Evolutionary conservation across 2,888 invertebrate species (phyloP), one percentile per base, ranked within the genome.

Genomic region (Monoplex corrugatus): DNA sequence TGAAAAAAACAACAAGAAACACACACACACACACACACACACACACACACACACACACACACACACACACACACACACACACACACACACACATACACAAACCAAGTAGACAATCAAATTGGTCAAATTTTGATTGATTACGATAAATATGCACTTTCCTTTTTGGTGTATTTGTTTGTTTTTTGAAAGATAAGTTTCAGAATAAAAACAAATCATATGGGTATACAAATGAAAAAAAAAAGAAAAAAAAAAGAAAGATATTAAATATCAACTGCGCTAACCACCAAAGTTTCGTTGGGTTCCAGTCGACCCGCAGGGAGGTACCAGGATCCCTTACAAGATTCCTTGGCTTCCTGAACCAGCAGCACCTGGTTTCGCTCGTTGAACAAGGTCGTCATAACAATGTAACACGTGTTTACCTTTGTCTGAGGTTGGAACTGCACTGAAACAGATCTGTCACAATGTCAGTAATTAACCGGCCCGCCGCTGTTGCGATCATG

Each of bases 331-430:
- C 99, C 99, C 88, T 98, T 98, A 96, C 99, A 99, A 89, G 98
- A 98, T 95, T 98, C 97, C 96, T 99, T 99, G 0, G 99, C 99
- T 96, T 99, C 99, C 96, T 99, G 99, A 97, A 99, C 99, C 98
- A 99, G 98, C 88, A 99, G 97, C 57, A 99, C 97, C 96, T 99
- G 98, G 95, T 98, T 97, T 63, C 97, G 96, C 86, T 98, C 98
- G 96, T 99, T 98, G 93, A 99, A 96, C 91, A 98, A 96, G 88
- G 99, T 98, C 94, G 98, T 98, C 91, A 98, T 98, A 38, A 98
- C 99, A 93, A 99, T 98, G 95, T 98, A 99, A 87, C 98, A 98
- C 90, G 99, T 98, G 89, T 98, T 98, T 28, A 57, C 57, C 16
- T 28, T 57, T 16, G 57, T 57, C 57, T 57, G 16, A 28, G 57